Conservation (phyloP, 2,113 vertebrate species). For the Cinclus cinclus region DNA sequence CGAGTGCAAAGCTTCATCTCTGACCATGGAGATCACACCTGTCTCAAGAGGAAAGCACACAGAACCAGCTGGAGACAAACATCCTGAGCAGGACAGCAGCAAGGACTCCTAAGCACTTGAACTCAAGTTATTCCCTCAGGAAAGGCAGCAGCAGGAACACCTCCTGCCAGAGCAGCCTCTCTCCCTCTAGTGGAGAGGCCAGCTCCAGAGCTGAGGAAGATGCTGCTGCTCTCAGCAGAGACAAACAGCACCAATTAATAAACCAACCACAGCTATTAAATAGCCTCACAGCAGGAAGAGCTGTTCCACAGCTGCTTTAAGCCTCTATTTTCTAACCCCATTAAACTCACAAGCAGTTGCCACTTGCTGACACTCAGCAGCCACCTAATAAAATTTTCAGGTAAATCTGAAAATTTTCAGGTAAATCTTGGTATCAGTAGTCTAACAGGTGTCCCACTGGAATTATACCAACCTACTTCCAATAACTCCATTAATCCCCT, state of each 20-base stretch:
- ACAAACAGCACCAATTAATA: neutral
- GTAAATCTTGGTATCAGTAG: neutral
- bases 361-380: neutral
- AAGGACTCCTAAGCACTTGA: neutral
- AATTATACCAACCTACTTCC: neutral
- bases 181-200: slow-evolving; percentile 21
- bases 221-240: neutral
- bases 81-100: neutral
- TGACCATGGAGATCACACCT: rapidly evolving
- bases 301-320: neutral
- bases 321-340: neutral
- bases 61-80: slow-evolving; percentile 31
- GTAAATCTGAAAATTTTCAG: no score
- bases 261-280: neutral
- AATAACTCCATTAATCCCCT: slow-evolving; percentile 3
- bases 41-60: neutral
- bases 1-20: neutral
- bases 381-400: neutral
- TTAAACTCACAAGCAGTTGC: neutral
- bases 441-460: neutral
- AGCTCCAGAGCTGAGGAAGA: neutral
- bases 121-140: neutral
- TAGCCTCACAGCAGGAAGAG: neutral
- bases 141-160: neutral
- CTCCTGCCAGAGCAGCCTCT: neutral